These are phyloP conservation scores for Paratilapia polleni DNA, from an alignment of 2,113 vertebrate species.

Conservation along the genomic window DNA sequence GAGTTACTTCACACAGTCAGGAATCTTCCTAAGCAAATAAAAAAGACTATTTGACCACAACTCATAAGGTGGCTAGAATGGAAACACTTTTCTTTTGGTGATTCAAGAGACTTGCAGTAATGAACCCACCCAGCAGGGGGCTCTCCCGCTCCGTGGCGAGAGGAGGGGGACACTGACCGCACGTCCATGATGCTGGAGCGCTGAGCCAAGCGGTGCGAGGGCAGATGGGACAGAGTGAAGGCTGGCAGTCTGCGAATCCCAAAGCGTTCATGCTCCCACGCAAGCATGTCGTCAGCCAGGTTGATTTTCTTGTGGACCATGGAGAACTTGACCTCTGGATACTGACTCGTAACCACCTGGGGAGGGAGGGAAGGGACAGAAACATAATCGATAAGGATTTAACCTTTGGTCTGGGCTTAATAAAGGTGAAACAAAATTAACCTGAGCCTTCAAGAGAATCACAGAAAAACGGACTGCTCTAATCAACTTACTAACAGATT, in stretches of 20 bases:
- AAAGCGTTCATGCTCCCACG: conserved; percentile 98
- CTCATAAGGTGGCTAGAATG: neutral
- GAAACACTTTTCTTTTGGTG: neutral
- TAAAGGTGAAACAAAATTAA: neutral
- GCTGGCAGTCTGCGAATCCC: conserved; percentile 95
- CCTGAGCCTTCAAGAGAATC: no score
- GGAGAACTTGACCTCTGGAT: conserved; percentile 92
- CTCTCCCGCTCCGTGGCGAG: conserved; percentile 79
- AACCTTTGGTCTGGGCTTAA: neutral
- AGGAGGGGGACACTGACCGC: conserved; percentile 85
- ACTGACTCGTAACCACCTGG: conserved; percentile 88
- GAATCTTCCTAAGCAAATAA: neutral
- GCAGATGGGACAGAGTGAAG: conserved; percentile 94
- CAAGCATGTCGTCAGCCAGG: conserved; percentile 94
- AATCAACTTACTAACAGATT: no score
- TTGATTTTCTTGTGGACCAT: conserved; percentile 99
- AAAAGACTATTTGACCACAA: neutral
- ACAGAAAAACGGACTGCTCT: neutral
- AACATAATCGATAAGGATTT: neutral
- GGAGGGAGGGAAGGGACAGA: neutral
- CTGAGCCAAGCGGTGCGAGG: conserved; percentile 90
- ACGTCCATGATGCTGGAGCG: conserved; percentile 97
- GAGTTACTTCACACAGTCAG: neutral
- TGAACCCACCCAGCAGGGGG: conserved; percentile 80
- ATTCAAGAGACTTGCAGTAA: conserved; percentile 52